A percentile compares a stretch with the other conserved stretches of the same genome.
Conservation (phyloP, 2,888 invertebrate species). For the Seira sanloemensis region DNA sequence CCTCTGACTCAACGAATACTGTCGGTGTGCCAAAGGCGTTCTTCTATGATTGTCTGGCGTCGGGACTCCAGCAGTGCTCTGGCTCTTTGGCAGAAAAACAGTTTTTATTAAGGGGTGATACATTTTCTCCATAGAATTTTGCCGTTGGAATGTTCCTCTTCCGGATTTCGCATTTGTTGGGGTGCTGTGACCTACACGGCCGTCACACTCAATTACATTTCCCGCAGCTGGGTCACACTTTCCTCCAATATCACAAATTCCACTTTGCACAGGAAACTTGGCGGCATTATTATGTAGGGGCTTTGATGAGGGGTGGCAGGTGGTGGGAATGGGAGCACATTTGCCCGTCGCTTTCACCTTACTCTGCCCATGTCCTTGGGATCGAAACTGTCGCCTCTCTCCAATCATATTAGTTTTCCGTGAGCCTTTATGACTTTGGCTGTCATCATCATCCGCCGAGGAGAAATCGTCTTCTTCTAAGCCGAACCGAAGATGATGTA, state of each 20-base stretch:
- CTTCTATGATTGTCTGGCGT: neutral
- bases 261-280: neutral
- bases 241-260: neutral
- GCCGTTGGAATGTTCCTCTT: neutral
- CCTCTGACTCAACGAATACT: neutral
- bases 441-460: constrained; percentile 61
- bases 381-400: constrained; percentile 5
- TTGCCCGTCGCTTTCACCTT: constrained; percentile 24
- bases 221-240: neutral
- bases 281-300: neutral
- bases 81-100: constrained; percentile 3
- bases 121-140: constrained; percentile 34
- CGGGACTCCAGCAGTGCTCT: neutral
- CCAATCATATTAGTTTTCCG: no score
- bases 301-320: constrained; percentile 31
- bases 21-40: neutral
- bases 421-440: constrained; percentile 10
- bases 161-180: neutral
- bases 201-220: neutral
- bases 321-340: constrained; percentile 42
- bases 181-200: neutral
- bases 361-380: neutral
- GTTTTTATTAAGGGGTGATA: constrained; percentile 47
- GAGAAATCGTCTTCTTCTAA: constrained; percentile 68
- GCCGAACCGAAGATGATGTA: constrained; percentile 60